Conservation (phyloP, 30 jellyfish, hydroid and myxozoan genomes). For the Sanderia malayensis region DNA sequence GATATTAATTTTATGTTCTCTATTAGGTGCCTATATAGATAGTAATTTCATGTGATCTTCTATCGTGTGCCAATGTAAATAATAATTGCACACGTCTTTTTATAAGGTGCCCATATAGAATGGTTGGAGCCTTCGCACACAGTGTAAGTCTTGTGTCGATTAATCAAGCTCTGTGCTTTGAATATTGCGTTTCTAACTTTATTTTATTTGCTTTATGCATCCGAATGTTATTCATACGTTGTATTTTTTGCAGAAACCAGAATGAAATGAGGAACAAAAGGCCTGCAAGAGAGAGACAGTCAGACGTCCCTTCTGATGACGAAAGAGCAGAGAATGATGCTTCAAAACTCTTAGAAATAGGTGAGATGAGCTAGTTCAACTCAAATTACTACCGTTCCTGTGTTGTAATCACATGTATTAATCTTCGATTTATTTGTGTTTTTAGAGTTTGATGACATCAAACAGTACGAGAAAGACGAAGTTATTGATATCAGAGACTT, state of each 20-base stretch:
- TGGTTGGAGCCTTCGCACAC: conserved; percentile 84
- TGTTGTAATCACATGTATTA: too few species aligned
- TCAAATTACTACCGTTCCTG: too few species aligned
- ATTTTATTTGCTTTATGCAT: too few species aligned
- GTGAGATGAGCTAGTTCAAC: neutral
- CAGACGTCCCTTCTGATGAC: conserved; percentile 33
- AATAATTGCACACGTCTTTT: too few species aligned
- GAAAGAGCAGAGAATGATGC: conserved; percentile 16
- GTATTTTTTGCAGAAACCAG: conserved; percentile 30
- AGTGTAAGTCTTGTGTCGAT: conserved; percentile 34
- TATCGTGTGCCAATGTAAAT: too few species aligned
- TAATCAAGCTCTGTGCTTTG: neutral
- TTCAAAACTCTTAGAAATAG: conserved; percentile 2
- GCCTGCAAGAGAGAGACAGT: conserved; percentile 4
- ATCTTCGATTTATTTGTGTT: neutral
- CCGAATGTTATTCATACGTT: too few species aligned
- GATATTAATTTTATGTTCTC: too few species aligned
- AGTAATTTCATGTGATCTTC: too few species aligned
- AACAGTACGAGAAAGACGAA: conserved; percentile 71
- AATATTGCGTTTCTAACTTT: too few species aligned
- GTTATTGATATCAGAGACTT: conserved; percentile 41
- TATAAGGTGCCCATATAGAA: conserved; percentile 75
- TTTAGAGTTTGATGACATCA: conserved; percentile 53
- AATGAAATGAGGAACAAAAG: conserved; percentile 22
- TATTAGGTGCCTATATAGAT: neutral